phyloP scores from a whole-genome alignment of 2,888 invertebrate genomes.

The Drosophila meridionalis region DNA sequence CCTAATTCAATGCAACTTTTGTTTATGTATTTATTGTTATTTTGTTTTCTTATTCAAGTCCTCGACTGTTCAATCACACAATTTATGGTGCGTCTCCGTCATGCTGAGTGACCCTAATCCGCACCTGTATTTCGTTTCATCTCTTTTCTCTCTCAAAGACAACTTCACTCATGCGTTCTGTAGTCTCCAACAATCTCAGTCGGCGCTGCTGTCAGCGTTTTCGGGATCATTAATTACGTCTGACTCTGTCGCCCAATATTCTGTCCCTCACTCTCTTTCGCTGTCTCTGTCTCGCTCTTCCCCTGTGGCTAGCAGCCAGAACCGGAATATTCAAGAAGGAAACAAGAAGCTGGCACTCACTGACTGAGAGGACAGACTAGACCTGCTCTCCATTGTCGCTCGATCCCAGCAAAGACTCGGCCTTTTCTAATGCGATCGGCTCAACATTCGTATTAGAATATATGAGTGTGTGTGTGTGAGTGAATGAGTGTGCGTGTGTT shows the following conservation, averaged over 20 bases:
- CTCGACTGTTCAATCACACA: slow-evolving; percentile 33
- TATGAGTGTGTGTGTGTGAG: slow-evolving; percentile 46
- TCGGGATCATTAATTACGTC: slow-evolving; percentile 80
- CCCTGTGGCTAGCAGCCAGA: slow-evolving; percentile 36
- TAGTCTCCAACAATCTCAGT: slow-evolving; percentile 41
- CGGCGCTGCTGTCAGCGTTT: slow-evolving; percentile 68
- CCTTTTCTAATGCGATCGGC: slow-evolving; percentile 57
- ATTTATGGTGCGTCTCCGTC: slow-evolving; percentile 37
- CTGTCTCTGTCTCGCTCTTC: not conserved
- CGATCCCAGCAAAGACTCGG: slow-evolving; percentile 17
- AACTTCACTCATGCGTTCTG: slow-evolving; percentile 60
- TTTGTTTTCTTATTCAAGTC: slow-evolving; percentile 8
- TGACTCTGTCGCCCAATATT: slow-evolving; percentile 36
- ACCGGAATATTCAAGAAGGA: slow-evolving; percentile 76
- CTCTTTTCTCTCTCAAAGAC: slow-evolving; percentile 17
- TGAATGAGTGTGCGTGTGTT: slow-evolving; percentile 29
- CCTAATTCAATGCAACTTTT: slow-evolving; percentile 9
- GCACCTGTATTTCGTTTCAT: slow-evolving; percentile 69
- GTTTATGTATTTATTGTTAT: slow-evolving; percentile 13
- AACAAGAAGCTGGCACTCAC: slow-evolving; percentile 72
- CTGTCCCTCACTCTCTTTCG: not conserved
- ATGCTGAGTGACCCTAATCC: slow-evolving; percentile 71
- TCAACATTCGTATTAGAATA: slow-evolving; percentile 55
- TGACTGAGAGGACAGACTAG: slow-evolving; percentile 30
- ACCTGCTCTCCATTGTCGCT: slow-evolving; percentile 25